Evolutionary conservation across 2,113 vertebrate species (phyloP), one percentile per base, ranked within the genome.

Genomic region (Pipra filicauda): DNA sequence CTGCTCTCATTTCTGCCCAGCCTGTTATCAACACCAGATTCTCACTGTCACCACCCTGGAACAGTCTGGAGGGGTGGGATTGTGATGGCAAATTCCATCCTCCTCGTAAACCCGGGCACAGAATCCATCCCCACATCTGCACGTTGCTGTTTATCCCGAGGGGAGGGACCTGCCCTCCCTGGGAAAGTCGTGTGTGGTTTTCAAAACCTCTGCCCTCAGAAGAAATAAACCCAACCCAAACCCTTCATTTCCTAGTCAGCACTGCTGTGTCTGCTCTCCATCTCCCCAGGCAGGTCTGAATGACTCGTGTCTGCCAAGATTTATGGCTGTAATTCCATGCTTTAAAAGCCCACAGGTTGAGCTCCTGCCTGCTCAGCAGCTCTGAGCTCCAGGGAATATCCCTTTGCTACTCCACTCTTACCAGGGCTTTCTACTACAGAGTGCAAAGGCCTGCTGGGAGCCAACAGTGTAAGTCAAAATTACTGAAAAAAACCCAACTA

Each of bases 91-190:
- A 65, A 70, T 24, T 39, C 49, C 57, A 4, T 14, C 79, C 75
- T 19, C 62, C 67, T 31, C 3, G 0, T 43, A 52, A 59, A 43
- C 16, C 51, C 39, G 26, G 44, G n/a, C 54, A 15, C 46, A 24
- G 43, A 19, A 13, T 9, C 46, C 57, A 26, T 46, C 3, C 14
- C 19, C 44, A 31, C 49, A 21, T 33, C 28, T 58, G 28, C 62
- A 8, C 2, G 18, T n/a, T 41, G 1, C 54, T 21, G 0, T 31
- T 57, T 12, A 17, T n/a, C 5, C 6, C 9, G 24, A 21, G 8
- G 54, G 61, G 49, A 59, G 10, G 43, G 27, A 16, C 67, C 28
- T 31, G 28, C 67, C 31, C 85, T 44, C 41, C 15, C 74, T 6
- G 54, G 11, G 35, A 20, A 20, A 84, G 31, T 19, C 33, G 5